Evolutionary conservation across 2,888 invertebrate species (phyloP).

Genomic region (Hylaea fasciaria): DNA sequence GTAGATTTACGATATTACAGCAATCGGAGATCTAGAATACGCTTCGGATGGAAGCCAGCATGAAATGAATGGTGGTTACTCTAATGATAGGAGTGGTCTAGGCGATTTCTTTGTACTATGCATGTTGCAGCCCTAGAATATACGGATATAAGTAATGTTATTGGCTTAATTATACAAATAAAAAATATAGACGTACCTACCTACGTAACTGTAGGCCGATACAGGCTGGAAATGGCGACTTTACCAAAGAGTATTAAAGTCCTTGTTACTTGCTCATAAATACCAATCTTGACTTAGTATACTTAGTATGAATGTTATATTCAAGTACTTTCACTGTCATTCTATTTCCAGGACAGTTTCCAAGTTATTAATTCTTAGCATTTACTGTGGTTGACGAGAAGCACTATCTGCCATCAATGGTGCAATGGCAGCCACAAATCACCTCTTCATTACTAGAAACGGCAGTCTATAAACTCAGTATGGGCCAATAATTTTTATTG

Average conservation of each 20-base stretch:
- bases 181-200: too few species aligned
- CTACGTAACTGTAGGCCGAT: too few species aligned
- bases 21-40: conserved; percentile 31
- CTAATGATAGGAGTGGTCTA: conserved; percentile 18
- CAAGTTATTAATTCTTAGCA: conserved; percentile 41
- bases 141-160: too few species aligned
- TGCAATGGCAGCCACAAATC: conserved; percentile 19
- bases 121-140: too few species aligned
- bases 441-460: conserved; percentile 22
- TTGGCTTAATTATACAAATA: too few species aligned
- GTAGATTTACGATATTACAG: conserved; percentile 37
- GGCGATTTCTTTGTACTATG: conserved; percentile 13
- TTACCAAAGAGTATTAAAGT: too few species aligned
- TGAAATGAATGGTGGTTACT: conserved; percentile 24
- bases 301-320: too few species aligned
- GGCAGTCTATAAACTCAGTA: conserved; percentile 5
- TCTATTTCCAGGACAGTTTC: conserved; percentile 32
- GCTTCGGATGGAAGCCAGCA: conserved; percentile 26
- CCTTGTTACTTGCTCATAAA: not conserved
- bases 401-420: conserved; percentile 11
- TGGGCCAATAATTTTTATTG: not conserved
- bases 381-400: conserved; percentile 41
- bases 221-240: too few species aligned
- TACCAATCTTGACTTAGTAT: too few species aligned
- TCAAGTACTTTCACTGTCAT: conserved; percentile 6